Conservation (phyloP, 2,113 vertebrate species). For the Corydoras sp. region DNA sequence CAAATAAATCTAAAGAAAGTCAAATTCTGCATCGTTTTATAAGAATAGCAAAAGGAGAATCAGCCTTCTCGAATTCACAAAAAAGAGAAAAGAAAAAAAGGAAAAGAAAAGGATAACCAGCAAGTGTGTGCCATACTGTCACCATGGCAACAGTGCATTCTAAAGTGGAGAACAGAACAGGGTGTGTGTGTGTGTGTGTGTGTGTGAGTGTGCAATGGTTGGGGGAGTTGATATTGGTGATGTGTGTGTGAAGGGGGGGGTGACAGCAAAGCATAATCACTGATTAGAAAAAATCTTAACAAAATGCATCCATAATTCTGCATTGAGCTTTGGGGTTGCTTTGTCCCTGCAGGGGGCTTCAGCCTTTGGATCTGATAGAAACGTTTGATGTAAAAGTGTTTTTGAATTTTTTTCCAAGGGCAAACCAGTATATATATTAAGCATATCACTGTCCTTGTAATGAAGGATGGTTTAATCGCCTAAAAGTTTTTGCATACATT, state of each 20-base stretch:
- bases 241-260: slow-evolving; percentile 10
- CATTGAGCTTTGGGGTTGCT: not conserved
- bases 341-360: too few species aligned
- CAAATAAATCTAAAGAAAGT: not conserved
- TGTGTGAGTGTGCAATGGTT: slow-evolving; percentile 1
- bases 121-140: slow-evolving; percentile 58
- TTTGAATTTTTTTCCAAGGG: too few species aligned
- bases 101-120: slow-evolving; percentile 32
- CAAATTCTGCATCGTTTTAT: not conserved
- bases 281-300: slow-evolving; percentile 20
- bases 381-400: too few species aligned
- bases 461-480: too few species aligned
- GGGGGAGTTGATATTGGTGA: slow-evolving; percentile 39
- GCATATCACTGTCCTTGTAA: too few species aligned
- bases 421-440: too few species aligned
- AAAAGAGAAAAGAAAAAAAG: slow-evolving; percentile 29
- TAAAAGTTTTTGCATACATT: too few species aligned
- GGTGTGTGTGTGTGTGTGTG: slow-evolving; percentile 24
- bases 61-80: slow-evolving; percentile 21
- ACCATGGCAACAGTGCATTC: slow-evolving; percentile 72
- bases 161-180: slow-evolving; percentile 60
- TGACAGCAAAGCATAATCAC: slow-evolving; percentile 38
- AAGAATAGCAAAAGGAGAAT: not conserved
- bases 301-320: not conserved
- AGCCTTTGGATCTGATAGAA: too few species aligned